A percentile compares a stretch with the other conserved stretches of the same genome.
These are phyloP conservation scores for Amphilophus citrinellus DNA, from an alignment of 2,113 vertebrate species.

Conservation along the genomic window DNA sequence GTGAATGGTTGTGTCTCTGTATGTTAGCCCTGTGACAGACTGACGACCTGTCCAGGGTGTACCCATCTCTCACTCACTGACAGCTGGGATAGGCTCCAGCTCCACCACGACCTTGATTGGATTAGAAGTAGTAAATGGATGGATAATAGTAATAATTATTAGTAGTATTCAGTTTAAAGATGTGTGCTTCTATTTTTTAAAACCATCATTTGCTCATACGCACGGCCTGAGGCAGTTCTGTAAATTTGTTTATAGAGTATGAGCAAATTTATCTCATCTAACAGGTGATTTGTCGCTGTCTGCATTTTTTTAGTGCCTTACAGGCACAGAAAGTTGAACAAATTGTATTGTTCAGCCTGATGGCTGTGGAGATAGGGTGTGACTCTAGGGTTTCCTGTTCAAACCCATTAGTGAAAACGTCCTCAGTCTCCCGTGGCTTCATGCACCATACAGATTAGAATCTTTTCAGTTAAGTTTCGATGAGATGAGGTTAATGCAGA, in stretches of 20 bases:
- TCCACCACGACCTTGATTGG: no score
- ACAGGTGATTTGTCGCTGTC: conserved; percentile 12
- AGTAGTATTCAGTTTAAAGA: no score
- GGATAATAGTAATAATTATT: no score
- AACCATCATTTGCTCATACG: no score
- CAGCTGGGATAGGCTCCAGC: no score
- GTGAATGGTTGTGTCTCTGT: neutral
- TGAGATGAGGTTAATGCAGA: neutral
- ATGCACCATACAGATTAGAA: neutral
- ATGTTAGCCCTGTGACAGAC: neutral
- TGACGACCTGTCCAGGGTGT: neutral
- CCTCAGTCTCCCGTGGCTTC: neutral
- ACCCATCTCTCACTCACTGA: neutral
- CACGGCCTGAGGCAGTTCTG: no score
- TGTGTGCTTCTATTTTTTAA: no score
- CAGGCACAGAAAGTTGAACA: neutral
- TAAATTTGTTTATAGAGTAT: no score
- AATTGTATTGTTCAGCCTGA: neutral
- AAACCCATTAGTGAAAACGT: conserved; percentile 7
- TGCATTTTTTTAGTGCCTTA: conserved; percentile 14
- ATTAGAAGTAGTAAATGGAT: no score
- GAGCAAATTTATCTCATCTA: conserved; percentile 20
- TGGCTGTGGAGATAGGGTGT: neutral
- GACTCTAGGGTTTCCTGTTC: neutral
- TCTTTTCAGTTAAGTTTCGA: neutral